Base-by-base conservation (phyloP, 2,797 vertebrate species). In the Eospalax fontanierii region DNA sequence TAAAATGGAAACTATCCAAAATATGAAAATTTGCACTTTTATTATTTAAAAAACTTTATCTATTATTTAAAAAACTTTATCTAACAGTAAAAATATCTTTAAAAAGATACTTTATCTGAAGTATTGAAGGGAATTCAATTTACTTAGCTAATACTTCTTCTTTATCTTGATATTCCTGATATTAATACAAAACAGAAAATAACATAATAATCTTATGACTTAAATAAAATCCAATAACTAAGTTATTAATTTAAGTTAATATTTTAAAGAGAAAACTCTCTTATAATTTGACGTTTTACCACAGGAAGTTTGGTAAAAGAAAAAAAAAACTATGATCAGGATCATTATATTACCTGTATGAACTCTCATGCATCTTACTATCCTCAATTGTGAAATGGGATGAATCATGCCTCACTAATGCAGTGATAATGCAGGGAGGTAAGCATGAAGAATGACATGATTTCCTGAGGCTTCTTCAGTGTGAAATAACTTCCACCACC, bases 31-130 rank as follows among this genome's bases (percentile, higher is more conserved):
- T 68, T 15, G 61, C n/a, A 50, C 66, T 12, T 81, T 83, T 66
- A 54, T 54, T 71, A 16, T 21, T 57, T 81, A 61, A 94, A 90
- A 78, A 83, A 50, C 7, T 26, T 81, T 21, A 91, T 76, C 22
- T 85, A 46, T n/a, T 71, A 15, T 24, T 54, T 80, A 59, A 94
- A 90, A 79, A 83, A 50, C 8, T 26, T 81, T 22, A 91, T 71
- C 22, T 85, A 50, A 91, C 75, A 46, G 14, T 50, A 66, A 43
- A 83, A 40, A 30, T 71, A 75, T 83, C 3, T 89, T 50, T 50
- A 50, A 65, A 63, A 88, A 80, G 46, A 33, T 66, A 50, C 46
- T 6, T 50, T 79, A 54, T 84, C 33, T 65, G 61, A 63, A 92
- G 0, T 70, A 66, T 30, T 22, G 26, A 90, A 90, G 61, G 65